Base-by-base conservation (phyloP, 1,140 invertebrate genomes). In the Rhopalosiphum padi region DNA sequence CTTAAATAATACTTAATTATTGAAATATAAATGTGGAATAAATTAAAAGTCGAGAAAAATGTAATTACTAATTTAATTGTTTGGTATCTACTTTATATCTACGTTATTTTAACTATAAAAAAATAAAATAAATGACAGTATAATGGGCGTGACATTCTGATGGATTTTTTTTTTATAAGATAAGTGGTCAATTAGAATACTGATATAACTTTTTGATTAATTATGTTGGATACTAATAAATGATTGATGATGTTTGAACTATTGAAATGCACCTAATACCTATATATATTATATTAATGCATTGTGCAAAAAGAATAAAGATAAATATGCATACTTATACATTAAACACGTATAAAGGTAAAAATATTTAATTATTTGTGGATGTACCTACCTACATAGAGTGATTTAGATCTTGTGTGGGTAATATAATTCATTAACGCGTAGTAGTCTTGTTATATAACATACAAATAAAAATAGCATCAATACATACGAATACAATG, bases 71-170 rank as follows among this genome's bases (percentile, higher is more conserved):
- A 68, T 68, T 68, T 68, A 18, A 68, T 68, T n/a, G 30, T n/a
- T 68, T n/a, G 30, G 60, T 60, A 18, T 68, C 30, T 68, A 60
- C 30, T 60, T 60, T 68, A 18, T 68, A 68, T 18, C 15, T 68
- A 18, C 3, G 30, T 68, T 11, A 68, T 68, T 68, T 68, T n/a
- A 68, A 15, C 15, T 68, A 18, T n/a, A 68, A n/a, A 68, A 68
- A 68, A 68, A 68, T n/a, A n/a, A 68, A 68, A 68, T 68, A 68
- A 68, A 68, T 68, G 60, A 68, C 30, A 68, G 60, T 68, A 68
- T 68, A n/a, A n/a, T 68, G 11, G 15, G 60, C 30, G 30, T 68
- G 30, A 68, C 11, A 68, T 30, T 68, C 25, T n/a, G 0, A 68
- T 68, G 30, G 55, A 2, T 68, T 68, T 23, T 55, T 25, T 60